Percentiles rank a stretch among this genome's conserved stretches.
Evolutionary conservation across 2,113 vertebrate species (phyloP).

Genomic region (Passer montanus): DNA sequence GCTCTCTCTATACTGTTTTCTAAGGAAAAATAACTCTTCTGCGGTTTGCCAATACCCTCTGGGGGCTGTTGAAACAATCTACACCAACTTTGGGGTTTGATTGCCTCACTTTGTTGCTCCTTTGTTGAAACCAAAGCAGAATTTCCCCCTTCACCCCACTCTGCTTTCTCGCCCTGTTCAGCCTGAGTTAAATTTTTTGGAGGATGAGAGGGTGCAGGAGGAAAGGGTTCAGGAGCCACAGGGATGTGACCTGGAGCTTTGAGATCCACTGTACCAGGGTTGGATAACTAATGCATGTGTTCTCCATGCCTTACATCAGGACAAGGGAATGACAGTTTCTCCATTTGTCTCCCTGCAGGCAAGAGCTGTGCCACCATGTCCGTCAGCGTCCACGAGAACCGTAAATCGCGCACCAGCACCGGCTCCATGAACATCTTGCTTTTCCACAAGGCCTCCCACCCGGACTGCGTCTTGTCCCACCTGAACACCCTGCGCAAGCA

Average conservation of each 20-base stretch:
- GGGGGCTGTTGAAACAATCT: constrained; percentile 27
- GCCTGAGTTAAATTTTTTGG: background rate
- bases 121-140: background rate
- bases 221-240: background rate
- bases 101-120: constrained; percentile 33
- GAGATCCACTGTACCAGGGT: background rate
- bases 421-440: constrained; percentile 92
- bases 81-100: background rate
- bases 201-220: background rate
- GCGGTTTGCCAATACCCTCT: constrained; percentile 17
- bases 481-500: constrained; percentile 91
- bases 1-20: constrained; percentile 7
- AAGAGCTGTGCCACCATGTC: constrained; percentile 80
- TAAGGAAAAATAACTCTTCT: constrained; percentile 27
- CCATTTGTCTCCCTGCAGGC: constrained; percentile 25
- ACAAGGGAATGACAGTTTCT: background rate
- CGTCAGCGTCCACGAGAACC: constrained; percentile 91
- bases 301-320: background rate
- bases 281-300: background rate
- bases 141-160: background rate
- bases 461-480: constrained; percentile 89
- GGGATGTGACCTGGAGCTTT: background rate
- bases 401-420: constrained; percentile 91
- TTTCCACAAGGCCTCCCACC: constrained; percentile 93
- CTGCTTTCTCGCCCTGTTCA: background rate